Base-by-base conservation (phyloP, 2,797 vertebrate genomes). In the Paratrypauchen microcephalus region DNA sequence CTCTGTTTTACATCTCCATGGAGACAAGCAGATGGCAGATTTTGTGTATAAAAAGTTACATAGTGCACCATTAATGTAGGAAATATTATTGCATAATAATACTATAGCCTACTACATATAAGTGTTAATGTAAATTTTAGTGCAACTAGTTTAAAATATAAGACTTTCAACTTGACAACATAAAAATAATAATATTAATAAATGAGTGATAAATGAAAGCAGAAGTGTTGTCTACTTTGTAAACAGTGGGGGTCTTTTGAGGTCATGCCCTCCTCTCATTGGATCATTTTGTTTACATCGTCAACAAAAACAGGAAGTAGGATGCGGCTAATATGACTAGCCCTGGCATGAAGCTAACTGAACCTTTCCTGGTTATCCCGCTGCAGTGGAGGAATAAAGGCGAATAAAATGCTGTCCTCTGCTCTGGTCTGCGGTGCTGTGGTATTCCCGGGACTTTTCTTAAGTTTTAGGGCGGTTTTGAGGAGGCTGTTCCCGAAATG, bases 381-480 rank as follows among this genome's bases (percentile, higher is more conserved):
- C 26, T 21, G 26, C 9, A 4, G 16, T 18, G 30, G 18, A 62
- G 12, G 36, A 30, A 16, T n/a, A 28, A 16, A 45, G 3, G 7
- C 16, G 41, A 1, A 0, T 3, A 4, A 1, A 2, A 57, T 16
- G 21, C 94, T 95, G 95, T 80, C 89, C 48, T 77, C 66, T n/a
- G 80, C 92, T 24, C 50, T 95, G 68, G 76, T 81, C 0, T 88
- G 88, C 45, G 94, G 95, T 58, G 86, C 91, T 3, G 75, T 90
- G 73, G 82, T 95, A 77, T 97, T 97, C 83, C 94, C 94, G 0
- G 94, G 93, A 16, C 89, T 96, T 24, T 96, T 94, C 90, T 86
- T 52, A 59, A 63, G 90, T 57, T 87, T 83, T 78, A 89, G 87
- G 75, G 93, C 87, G 77, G 28, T 80, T 16, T 83, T 96, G 0